A percentile compares a stretch with the other conserved stretches of the same genome.
Evolutionary conservation across 2,113 vertebrate species (phyloP).

Genomic region (Paratilapia polleni): DNA sequence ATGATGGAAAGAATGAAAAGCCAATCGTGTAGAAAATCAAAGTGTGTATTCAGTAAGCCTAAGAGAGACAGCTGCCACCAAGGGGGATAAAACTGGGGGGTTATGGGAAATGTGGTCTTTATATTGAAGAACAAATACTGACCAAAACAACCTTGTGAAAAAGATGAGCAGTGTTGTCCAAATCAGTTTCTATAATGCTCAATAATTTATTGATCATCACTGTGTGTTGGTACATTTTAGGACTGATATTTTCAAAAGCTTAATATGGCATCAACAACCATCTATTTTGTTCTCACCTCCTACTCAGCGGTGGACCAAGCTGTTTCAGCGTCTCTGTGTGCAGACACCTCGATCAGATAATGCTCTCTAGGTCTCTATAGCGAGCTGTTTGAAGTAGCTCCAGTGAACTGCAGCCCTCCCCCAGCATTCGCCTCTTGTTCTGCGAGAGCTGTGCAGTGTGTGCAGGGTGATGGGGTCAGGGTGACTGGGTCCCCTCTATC

Average conservation of each 20-base stretch:
- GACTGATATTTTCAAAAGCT: background rate
- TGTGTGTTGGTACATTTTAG: background rate
- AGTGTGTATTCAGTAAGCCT: background rate
- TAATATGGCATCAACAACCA: background rate
- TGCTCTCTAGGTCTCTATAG: slow-evolving; percentile 70
- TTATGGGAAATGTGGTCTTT: background rate
- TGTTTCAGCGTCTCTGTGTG: slow-evolving; percentile 55
- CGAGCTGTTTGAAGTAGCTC: slow-evolving; percentile 71
- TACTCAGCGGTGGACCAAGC: slow-evolving; percentile 35
- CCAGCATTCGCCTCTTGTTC: slow-evolving; percentile 70
- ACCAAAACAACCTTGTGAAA: background rate
- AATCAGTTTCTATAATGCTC: background rate
- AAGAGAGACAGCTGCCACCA: background rate
- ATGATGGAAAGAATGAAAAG: background rate
- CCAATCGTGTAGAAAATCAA: background rate
- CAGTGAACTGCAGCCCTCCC: slow-evolving; percentile 55
- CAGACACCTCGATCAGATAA: slow-evolving; percentile 73
- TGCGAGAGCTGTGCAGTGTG: slow-evolving; percentile 64
- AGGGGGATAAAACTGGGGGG: background rate
- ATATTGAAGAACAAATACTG: accelerated
- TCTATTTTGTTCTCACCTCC: slow-evolving; percentile 43
- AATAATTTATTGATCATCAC: background rate
- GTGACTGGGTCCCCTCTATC: slow-evolving; percentile 76
- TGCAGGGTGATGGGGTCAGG: slow-evolving; percentile 73
- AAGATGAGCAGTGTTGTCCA: background rate